Percentiles rank a stretch among this genome's conserved stretches.
These are phyloP conservation scores for Metaphire vulgaris DNA, from an alignment of 1,140 invertebrate species.

Conservation along the genomic window DNA sequence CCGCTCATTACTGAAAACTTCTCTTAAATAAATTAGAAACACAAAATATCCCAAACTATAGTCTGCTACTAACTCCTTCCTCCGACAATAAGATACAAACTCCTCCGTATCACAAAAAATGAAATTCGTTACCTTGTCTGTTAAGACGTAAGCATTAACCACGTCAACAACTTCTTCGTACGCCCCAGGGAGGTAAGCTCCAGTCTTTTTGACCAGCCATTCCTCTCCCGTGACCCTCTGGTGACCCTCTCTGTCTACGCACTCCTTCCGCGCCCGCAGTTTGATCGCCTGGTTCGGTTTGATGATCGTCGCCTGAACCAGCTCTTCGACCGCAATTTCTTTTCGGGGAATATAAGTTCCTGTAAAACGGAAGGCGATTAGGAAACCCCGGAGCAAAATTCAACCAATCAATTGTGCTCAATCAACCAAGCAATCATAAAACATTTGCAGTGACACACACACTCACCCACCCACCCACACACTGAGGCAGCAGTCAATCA, in stretches of 20 bases:
- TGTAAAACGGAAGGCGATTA: slow-evolving; percentile 31
- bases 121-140: slow-evolving; percentile 52
- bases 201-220: slow-evolving; percentile 55
- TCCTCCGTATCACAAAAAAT: no score
- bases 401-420: no score
- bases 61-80: no score
- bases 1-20: no score
- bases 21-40: no score
- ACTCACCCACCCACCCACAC: no score
- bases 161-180: slow-evolving; percentile 55
- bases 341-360: slow-evolving; percentile 56
- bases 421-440: no score
- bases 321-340: slow-evolving; percentile 53
- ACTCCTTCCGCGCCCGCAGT: slow-evolving; percentile 53
- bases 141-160: slow-evolving; percentile 54
- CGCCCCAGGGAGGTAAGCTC: slow-evolving; percentile 56
- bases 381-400: no score
- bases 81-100: no score
- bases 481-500: no score
- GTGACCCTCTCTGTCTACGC: slow-evolving; percentile 50
- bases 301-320: slow-evolving; percentile 51
- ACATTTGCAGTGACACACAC: no score
- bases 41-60: no score
- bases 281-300: slow-evolving; percentile 54
- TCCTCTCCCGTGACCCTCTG: slow-evolving; percentile 54